Evolutionary conservation across 1,140 invertebrate genomes (phyloP).

Genomic region (Drosophila novamexicana): DNA sequence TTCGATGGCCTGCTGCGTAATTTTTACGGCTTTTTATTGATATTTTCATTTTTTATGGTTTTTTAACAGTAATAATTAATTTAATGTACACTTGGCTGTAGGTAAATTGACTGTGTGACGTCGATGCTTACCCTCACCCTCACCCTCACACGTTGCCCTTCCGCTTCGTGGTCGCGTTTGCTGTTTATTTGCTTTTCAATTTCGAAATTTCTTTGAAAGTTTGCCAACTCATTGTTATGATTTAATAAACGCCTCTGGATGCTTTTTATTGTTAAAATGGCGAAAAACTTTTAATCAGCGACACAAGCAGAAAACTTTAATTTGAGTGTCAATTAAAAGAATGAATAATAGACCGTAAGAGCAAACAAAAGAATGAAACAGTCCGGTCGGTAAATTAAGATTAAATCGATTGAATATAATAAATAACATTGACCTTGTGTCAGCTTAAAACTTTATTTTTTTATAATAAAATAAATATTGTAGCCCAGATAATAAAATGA

Average conservation of each 20-base stretch:
- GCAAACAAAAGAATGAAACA: not conserved
- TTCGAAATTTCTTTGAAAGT: slow-evolving; percentile 41
- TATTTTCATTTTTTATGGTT: slow-evolving; percentile 75
- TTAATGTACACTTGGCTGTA: slow-evolving; percentile 73
- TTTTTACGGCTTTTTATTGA: slow-evolving; percentile 75
- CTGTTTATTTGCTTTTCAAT: slow-evolving; percentile 57
- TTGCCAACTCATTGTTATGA: slow-evolving; percentile 20
- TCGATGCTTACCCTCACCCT: not conserved
- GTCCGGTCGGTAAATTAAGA: too few relatives aligned
- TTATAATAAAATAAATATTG: too few relatives aligned
- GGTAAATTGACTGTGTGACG: slow-evolving; percentile 67
- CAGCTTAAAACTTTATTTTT: too few relatives aligned
- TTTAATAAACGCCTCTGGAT: slow-evolving; percentile 37
- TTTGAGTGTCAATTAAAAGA: slow-evolving; percentile 25
- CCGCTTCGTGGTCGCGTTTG: not conserved
- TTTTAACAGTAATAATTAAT: slow-evolving; percentile 83
- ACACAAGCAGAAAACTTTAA: not conserved
- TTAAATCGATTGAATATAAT: too few relatives aligned
- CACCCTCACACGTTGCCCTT: not conserved
- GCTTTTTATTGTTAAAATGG: slow-evolving; percentile 20
- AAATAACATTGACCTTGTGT: too few relatives aligned
- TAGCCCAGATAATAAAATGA: too few relatives aligned
- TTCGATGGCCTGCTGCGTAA: slow-evolving; percentile 53
- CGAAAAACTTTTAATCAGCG: slow-evolving; percentile 4
- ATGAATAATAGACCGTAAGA: not conserved